These are phyloP conservation scores for Neotoxoptera formosana DNA, from an alignment of 1,140 invertebrate species.

Conservation along the genomic window DNA sequence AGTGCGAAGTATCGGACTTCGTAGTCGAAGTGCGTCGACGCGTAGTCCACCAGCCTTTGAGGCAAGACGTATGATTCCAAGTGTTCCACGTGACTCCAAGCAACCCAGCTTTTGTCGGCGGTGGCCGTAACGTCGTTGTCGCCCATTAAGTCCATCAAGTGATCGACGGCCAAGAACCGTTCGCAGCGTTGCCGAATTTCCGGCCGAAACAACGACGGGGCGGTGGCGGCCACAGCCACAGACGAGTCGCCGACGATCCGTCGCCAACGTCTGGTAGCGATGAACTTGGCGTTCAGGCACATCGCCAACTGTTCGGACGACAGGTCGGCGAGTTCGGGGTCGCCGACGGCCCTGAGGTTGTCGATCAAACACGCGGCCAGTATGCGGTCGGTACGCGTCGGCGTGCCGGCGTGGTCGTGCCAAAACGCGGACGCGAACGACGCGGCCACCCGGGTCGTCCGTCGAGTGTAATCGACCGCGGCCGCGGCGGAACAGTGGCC, in stretches of 20 bases:
- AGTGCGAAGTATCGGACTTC: not conserved
- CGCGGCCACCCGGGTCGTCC: not conserved
- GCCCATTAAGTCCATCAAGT: not conserved
- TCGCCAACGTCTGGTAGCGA: not conserved
- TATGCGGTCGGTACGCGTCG: not conserved
- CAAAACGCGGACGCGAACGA: not conserved
- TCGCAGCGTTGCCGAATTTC: not conserved
- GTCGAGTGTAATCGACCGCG: not conserved
- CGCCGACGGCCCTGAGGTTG: not conserved
- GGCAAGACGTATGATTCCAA: not conserved
- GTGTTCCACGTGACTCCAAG: not conserved
- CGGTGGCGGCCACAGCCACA: not conserved
- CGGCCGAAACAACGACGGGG: not conserved
- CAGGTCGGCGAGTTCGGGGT: not conserved
- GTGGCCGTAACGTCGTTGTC: too few relatives aligned
- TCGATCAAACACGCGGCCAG: not conserved
- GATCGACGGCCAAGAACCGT: not conserved
- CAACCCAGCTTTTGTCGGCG: too few relatives aligned
- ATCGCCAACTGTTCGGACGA: not conserved
- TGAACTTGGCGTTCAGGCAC: not conserved
- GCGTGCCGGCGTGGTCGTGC: not conserved
- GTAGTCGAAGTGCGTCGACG: not conserved
- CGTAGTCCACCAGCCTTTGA: constrained; percentile 1
- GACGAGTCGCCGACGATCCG: not conserved
- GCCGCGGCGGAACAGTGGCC: too few relatives aligned